A percentile compares a stretch with the other conserved stretches of the same genome.
phyloP scores from a whole-genome alignment of 2,113 vertebrate genomes.

The Nibea coibor region DNA sequence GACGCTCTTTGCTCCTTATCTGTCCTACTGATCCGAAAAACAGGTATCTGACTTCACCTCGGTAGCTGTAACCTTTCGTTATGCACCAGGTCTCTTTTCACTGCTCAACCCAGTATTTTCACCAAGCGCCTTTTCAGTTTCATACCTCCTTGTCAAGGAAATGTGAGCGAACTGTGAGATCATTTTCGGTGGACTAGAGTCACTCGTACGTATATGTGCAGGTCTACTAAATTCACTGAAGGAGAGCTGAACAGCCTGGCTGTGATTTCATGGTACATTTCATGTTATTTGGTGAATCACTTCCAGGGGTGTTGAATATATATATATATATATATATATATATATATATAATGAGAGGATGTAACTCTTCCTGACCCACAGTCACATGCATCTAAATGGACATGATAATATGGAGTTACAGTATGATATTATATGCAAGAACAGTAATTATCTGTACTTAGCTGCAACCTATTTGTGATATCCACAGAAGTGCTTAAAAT shows the following conservation, averaged over 20 bases:
- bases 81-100: neutral
- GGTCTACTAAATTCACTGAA: neutral
- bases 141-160: neutral
- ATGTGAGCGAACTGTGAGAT: neutral
- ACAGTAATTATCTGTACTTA: conserved; percentile 40
- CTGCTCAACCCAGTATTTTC: neutral
- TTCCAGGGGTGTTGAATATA: neutral
- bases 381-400: neutral
- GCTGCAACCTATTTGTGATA: conserved; percentile 32
- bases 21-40: neutral
- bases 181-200: neutral
- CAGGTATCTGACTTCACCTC: neutral
- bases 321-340: neutral
- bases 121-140: neutral
- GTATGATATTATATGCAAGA: conserved; percentile 12
- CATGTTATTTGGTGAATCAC: conserved; percentile 4
- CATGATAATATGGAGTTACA: neutral
- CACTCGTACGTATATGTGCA: neutral
- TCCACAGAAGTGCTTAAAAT: conserved; percentile 42
- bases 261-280: conserved; percentile 20
- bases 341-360: neutral
- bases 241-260: neutral
- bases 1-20: neutral
- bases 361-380: neutral
- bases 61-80: neutral